These are phyloP conservation scores for Acanthosepion lycidas DNA, from an alignment of 2,888 invertebrate species.

Conservation along the genomic window DNA sequence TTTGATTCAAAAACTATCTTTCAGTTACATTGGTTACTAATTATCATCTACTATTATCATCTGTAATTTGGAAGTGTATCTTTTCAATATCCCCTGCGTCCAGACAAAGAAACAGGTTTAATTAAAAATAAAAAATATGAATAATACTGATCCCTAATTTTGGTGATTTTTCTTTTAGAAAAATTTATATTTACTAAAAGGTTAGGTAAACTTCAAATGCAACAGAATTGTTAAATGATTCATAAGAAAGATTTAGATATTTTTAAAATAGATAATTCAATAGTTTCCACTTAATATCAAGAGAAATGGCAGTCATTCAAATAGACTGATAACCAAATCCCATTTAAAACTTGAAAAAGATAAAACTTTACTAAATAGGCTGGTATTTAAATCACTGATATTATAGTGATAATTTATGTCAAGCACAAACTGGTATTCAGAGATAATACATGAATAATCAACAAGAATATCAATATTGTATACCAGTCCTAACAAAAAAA, in stretches of 20 bases:
- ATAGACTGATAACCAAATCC: neutral
- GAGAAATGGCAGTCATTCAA: neutral
- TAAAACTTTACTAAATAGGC: neutral
- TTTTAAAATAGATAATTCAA: neutral
- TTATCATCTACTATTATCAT: too few species aligned
- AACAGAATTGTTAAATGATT: neutral
- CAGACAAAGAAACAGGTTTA: too few species aligned
- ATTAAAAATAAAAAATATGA: too few species aligned
- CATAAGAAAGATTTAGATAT: neutral
- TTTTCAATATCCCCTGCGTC: too few species aligned
- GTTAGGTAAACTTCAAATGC: too few species aligned
- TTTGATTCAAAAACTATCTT: too few species aligned
- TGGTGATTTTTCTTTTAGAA: too few species aligned
- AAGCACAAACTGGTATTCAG: neutral
- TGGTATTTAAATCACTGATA: neutral
- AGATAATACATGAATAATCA: neutral
- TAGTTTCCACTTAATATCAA: conserved; percentile 16
- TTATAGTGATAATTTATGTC: neutral
- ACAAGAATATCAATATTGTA: neutral
- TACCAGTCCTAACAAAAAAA: neutral
- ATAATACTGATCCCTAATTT: too few species aligned
- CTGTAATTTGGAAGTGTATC: too few species aligned
- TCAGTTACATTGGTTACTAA: too few species aligned
- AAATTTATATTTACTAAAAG: too few species aligned
- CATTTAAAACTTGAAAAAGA: neutral